Evolutionary conservation across 92 coral and sea anemone species (phyloP), one percentile per base, ranked within the genome.

Genomic region (Porites rus): DNA sequence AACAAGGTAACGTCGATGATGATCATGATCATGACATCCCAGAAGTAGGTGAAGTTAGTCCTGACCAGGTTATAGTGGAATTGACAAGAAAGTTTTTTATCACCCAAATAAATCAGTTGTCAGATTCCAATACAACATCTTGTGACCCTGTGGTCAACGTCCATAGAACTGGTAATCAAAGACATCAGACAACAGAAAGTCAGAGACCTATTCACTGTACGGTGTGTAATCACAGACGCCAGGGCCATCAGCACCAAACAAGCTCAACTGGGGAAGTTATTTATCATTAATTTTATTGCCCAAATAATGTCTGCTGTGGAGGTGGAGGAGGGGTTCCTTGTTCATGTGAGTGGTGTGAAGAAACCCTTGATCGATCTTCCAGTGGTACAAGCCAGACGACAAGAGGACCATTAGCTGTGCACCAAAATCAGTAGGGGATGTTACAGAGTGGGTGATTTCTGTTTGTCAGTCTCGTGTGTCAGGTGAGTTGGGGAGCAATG

Each of bases 1-100:
- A 76, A 22, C 20, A 24, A 4, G 7, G 19, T 13, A 24, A 76
- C 17, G 56, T 3, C 7, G 66, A 24, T 78, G 69, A 12, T 56
- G 89, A 86, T 86, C 85, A 69, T 68, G 68, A 67, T 25, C 76
- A 86, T 43, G 81, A 58, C 6, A 63, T 77, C 50, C 83, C 83
- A 64, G 71, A 9, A 8, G 31, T 51, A 31, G 73, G 74, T 38
- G 74, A 79, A 46, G 31, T 79, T 1, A 79, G 46, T 79, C 51
- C 22, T 0, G 84, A 79, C 19, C 73, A 64, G 13, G 18, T 79
- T 6, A 79, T 79, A 5, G 64, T 38, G 28, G 63, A 43, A 51
- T 43, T 65, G 59, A 79, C 84, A 8, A 46, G 74, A 38, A 18
- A 68, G 51, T 16, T 78, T 10, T 59, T 78, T 7, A 50, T 38